Evolutionary conservation across 2,888 invertebrate genomes (phyloP).

Genomic region (Orthosia cruda): DNA sequence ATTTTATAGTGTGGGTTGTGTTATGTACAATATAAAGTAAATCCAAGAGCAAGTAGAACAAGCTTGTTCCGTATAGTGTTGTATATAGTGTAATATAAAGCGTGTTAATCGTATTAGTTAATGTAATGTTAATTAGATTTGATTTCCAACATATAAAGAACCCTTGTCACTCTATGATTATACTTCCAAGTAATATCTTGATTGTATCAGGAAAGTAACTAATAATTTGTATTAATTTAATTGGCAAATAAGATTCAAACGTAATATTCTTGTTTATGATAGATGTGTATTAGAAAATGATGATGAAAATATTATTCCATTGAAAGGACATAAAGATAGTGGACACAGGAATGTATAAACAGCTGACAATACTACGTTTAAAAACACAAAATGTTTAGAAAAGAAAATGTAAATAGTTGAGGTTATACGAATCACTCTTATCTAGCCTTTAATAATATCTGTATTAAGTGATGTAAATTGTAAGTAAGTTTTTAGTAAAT

Average conservation of each 20-base stretch:
- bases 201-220: constrained; percentile 50
- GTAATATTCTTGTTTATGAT: constrained; percentile 70
- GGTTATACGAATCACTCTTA: constrained; percentile 90
- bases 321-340: constrained; percentile 78
- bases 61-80: constrained; percentile 88
- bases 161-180: constrained; percentile 65
- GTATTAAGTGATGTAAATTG: constrained; percentile 86
- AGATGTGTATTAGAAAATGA: constrained; percentile 73
- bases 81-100: constrained; percentile 89
- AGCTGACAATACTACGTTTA: constrained; percentile 90
- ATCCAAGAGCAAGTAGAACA: constrained; percentile 86
- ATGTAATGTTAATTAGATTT: constrained; percentile 67
- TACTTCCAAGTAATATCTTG: constrained; percentile 49
- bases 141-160: constrained; percentile 64
- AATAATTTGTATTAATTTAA: constrained; percentile 67
- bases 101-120: constrained; percentile 74
- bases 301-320: constrained; percentile 71
- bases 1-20: constrained; percentile 91
- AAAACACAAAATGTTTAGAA: constrained; percentile 86
- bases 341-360: constrained; percentile 87
- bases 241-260: constrained; percentile 67
- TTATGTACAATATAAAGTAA: constrained; percentile 89
- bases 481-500: constrained; percentile 82
- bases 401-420: constrained; percentile 81
- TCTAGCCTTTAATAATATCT: constrained; percentile 82